These are phyloP conservation scores for Mustela nigripes DNA, from an alignment of 2,113 vertebrate genomes.

Conservation along the genomic window DNA sequence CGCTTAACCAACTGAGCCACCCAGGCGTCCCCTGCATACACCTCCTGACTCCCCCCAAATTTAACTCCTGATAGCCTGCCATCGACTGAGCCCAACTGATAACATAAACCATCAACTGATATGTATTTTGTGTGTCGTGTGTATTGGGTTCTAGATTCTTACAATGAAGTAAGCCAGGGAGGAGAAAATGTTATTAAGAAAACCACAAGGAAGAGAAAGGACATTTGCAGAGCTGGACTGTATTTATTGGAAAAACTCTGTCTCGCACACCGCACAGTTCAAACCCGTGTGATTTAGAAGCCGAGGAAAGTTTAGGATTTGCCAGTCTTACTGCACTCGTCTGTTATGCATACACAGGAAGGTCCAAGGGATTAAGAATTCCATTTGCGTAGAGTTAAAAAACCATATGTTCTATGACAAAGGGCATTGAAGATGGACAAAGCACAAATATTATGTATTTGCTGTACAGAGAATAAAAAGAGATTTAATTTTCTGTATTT, in stretches of 20 bases:
- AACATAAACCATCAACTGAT: neutral
- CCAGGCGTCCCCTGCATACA: neutral
- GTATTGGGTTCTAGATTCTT: neutral
- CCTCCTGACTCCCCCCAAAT: neutral
- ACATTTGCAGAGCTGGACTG: neutral
- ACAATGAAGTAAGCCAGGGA: neutral
- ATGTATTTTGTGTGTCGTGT: neutral
- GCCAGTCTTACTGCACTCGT: slow-evolving; percentile 95
- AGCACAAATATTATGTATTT: slow-evolving; percentile 99
- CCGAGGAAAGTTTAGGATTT: slow-evolving; percentile 90
- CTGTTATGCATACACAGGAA: slow-evolving; percentile 95
- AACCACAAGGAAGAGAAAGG: neutral
- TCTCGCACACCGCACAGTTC: neutral
- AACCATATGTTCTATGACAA: slow-evolving; percentile 97
- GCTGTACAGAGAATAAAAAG: slow-evolving; percentile 98
- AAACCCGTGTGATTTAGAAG: neutral
- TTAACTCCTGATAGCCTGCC: neutral
- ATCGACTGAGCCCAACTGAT: neutral
- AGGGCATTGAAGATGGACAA: slow-evolving; percentile 95
- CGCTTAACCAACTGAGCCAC: too few species aligned
- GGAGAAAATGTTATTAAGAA: neutral
- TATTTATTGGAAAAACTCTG: neutral
- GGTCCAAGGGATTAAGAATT: slow-evolving; percentile 94
- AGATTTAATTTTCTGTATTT: slow-evolving; percentile 99
- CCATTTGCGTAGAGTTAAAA: slow-evolving; percentile 94